phyloP scores from a whole-genome alignment of 2,888 invertebrate genomes.

The Drosophila testacea region DNA sequence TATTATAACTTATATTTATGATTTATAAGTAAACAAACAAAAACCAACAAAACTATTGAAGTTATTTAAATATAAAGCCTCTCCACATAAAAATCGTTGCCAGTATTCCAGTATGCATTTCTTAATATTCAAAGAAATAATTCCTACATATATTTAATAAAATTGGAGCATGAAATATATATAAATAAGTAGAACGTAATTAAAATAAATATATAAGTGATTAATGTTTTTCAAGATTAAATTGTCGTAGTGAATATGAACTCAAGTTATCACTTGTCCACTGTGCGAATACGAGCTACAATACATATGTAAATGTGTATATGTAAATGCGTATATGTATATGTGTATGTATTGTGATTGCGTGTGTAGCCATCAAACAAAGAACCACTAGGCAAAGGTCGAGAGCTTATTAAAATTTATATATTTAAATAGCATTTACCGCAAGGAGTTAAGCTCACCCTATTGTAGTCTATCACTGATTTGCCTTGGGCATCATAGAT shows the following conservation, averaged over 20 bases:
- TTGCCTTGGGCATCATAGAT: slow-evolving; percentile 62
- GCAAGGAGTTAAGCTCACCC: slow-evolving; percentile 32
- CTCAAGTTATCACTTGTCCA: background rate
- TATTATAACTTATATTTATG: no score
- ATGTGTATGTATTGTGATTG: background rate
- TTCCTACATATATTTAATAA: no score
- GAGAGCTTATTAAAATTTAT: slow-evolving; percentile 82
- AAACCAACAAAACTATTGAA: no score
- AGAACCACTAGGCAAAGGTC: slow-evolving; percentile 43
- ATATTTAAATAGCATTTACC: slow-evolving; percentile 82
- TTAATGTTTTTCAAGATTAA: background rate
- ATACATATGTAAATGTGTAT: background rate
- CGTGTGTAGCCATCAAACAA: slow-evolving; percentile 37
- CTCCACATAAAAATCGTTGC: no score
- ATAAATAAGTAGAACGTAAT: background rate
- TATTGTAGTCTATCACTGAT: slow-evolving; percentile 46
- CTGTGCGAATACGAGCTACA: background rate
- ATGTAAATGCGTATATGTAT: background rate
- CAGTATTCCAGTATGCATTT: no score
- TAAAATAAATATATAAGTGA: background rate
- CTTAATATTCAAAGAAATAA: no score
- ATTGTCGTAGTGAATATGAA: background rate
- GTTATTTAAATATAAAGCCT: no score
- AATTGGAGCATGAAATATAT: no score
- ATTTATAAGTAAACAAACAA: no score